These are phyloP conservation scores for Grapholita molesta DNA, from an alignment of 1,140 invertebrate species.

Conservation along the genomic window DNA sequence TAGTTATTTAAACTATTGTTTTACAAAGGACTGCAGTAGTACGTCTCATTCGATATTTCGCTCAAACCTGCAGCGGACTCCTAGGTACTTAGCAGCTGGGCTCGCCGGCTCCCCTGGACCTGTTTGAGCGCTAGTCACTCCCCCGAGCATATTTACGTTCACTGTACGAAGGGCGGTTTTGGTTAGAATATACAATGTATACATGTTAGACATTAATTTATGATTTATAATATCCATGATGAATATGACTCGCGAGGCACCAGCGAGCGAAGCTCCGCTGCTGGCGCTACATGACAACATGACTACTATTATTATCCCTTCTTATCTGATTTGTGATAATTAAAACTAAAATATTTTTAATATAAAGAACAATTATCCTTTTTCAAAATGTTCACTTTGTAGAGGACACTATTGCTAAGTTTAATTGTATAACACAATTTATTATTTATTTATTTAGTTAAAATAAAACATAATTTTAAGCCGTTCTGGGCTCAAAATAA, in stretches of 20 bases:
- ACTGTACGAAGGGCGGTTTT: conserved; percentile 43
- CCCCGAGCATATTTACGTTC: not conserved
- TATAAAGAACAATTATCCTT: conserved; percentile 45
- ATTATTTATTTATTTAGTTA: conserved; percentile 49
- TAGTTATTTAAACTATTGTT: not conserved
- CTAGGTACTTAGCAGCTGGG: not conserved
- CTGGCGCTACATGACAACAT: conserved; percentile 48
- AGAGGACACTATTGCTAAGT: conserved; percentile 29
- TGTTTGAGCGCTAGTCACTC: not conserved
- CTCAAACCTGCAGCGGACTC: not conserved
- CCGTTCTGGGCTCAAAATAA: conserved; percentile 52
- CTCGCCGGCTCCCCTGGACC: not conserved
- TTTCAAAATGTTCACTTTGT: conserved; percentile 32
- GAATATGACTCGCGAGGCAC: conserved; percentile 34
- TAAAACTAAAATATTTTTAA: conserved; percentile 45
- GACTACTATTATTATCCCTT: conserved; percentile 45
- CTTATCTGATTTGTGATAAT: conserved; percentile 61
- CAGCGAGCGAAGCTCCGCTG: conserved; percentile 34
- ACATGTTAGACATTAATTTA: conserved; percentile 48
- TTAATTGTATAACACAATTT: conserved; percentile 44
- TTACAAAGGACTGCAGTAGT: not conserved
- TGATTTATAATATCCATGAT: conserved; percentile 31
- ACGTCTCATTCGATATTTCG: not conserved
- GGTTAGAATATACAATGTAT: conserved; percentile 43
- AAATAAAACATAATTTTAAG: conserved; percentile 25